phyloP scores from a whole-genome alignment of 2,797 vertebrate species.

The Nannoperca australis region DNA sequence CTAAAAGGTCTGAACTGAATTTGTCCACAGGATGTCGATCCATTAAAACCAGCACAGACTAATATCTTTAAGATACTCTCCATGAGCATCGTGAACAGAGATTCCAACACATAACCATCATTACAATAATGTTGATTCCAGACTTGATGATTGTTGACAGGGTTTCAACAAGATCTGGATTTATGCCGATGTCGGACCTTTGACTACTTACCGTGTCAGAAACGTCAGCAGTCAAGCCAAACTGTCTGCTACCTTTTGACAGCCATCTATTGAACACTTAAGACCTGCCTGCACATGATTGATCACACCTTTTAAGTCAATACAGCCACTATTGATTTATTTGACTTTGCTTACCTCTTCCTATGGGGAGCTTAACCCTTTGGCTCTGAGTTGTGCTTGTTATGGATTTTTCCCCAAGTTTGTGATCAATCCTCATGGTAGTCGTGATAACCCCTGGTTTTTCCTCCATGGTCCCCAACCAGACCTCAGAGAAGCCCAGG shows the following conservation, averaged over 20 bases:
- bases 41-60: not conserved
- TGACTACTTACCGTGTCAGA: conserved; percentile 47
- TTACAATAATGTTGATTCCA: not conserved
- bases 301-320: conserved; percentile 68
- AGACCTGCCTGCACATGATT: conserved; percentile 64
- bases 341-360: conserved; percentile 79
- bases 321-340: conserved; percentile 62
- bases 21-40: not conserved
- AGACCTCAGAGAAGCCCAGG: conserved; percentile 28
- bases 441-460: conserved; percentile 36
- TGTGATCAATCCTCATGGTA: conserved; percentile 32
- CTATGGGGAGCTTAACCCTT: conserved; percentile 62
- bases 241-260: conserved; percentile 55
- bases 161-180: conserved; percentile 36
- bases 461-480: conserved; percentile 21
- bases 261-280: conserved; percentile 54
- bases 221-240: conserved; percentile 45
- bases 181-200: conserved; percentile 51
- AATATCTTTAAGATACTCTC: not conserved
- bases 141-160: conserved; percentile 19
- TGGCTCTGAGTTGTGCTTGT: conserved; percentile 61
- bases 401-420: conserved; percentile 49
- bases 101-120: conserved; percentile 4
- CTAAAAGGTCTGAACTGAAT: not conserved
- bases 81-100: rapidly evolving